Conservation (phyloP, 2,888 invertebrate genomes). For the Leptura quadrifasciata region DNA sequence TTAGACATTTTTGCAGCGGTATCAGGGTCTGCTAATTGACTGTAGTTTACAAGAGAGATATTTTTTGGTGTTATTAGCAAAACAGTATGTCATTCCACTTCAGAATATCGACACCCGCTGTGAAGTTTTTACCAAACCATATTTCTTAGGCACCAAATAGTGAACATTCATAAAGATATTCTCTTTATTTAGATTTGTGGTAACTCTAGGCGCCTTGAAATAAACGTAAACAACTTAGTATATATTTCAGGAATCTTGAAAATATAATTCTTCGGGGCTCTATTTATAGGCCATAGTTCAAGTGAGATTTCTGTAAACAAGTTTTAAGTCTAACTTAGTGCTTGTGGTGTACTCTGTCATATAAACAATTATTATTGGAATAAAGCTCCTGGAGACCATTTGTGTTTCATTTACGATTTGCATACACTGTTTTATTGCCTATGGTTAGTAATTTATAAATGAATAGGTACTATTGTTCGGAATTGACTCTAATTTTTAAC, state of each 20-base stretch:
- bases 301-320: not conserved
- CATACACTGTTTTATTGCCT: not conserved
- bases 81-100: too few species aligned
- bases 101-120: too few species aligned
- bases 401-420: not conserved
- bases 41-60: too few species aligned
- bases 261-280: not conserved
- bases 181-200: constrained; percentile 1
- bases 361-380: not conserved
- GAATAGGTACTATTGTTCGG: too few species aligned
- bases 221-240: not conserved
- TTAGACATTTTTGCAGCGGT: too few species aligned
- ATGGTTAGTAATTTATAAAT: too few species aligned
- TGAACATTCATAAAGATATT: not conserved
- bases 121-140: too few species aligned
- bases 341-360: not conserved
- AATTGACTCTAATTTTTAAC: too few species aligned
- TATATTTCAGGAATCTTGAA: not conserved
- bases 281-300: not conserved
- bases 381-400: not conserved
- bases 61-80: too few species aligned
- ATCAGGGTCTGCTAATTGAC: too few species aligned
- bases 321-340: not conserved
- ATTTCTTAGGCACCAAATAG: too few species aligned
- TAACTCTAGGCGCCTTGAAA: not conserved